Percentiles rank a stretch among this genome's conserved stretches.
Evolutionary conservation across 2,888 invertebrate genomes (phyloP).

Genomic region (Iphiclides podalirius): DNA sequence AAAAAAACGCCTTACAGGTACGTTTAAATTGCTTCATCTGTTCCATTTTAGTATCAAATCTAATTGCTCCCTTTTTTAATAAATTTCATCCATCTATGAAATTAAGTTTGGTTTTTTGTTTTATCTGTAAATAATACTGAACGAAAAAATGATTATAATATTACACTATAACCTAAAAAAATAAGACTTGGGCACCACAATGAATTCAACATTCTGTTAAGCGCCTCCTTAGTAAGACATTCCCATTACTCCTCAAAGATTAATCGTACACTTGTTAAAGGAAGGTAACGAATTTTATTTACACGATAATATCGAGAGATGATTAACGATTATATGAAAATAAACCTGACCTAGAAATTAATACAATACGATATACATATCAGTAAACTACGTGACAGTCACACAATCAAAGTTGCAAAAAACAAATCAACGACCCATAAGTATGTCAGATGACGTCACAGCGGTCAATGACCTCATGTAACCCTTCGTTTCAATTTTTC

Average conservation of each 20-base stretch:
- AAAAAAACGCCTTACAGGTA: constrained; percentile 6
- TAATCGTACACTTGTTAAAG: no score
- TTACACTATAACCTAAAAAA: not conserved
- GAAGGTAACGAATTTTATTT: not conserved
- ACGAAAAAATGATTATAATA: not conserved
- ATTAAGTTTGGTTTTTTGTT: no score
- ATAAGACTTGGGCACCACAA: not conserved
- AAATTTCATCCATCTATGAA: no score
- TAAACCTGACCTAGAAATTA: constrained; percentile 5
- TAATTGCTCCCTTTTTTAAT: no score
- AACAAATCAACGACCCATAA: no score
- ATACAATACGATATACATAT: not conserved
- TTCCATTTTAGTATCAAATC: no score
- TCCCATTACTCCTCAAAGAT: no score
- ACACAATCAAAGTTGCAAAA: not conserved
- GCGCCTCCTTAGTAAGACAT: no score
- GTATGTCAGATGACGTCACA: constrained; percentile 1
- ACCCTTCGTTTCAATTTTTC: not conserved
- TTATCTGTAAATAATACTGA: not conserved
- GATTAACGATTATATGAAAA: constrained; percentile 37
- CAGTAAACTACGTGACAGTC: not conserved
- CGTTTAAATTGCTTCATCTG: not conserved
- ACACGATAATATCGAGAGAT: not conserved
- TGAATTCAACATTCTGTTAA: not conserved
- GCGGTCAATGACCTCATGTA: constrained; percentile 4